phyloP scores from a whole-genome alignment of 2,888 invertebrate genomes.

The Blera fallax region DNA sequence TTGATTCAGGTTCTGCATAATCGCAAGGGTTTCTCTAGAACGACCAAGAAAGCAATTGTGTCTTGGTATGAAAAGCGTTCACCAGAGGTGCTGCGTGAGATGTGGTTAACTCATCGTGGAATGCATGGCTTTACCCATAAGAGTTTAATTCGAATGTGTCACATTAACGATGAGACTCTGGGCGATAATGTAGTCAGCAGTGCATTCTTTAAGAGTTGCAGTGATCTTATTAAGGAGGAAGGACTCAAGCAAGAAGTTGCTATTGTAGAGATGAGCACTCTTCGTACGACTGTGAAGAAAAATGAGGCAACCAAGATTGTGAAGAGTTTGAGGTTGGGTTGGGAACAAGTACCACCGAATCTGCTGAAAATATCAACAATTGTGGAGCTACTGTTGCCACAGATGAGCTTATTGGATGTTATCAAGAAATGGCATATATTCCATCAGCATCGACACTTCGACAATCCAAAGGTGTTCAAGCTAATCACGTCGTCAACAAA shows the following conservation, averaged over 20 bases:
- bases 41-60: conserved; percentile 77
- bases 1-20: conserved; percentile 74
- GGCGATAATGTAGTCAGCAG: conserved; percentile 66
- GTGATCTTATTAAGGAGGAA: conserved; percentile 67
- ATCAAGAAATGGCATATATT: conserved; percentile 75
- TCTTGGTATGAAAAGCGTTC: conserved; percentile 77
- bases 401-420: conserved; percentile 76
- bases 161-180: conserved; percentile 73
- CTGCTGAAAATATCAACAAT: conserved; percentile 73
- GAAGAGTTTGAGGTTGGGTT: conserved; percentile 73
- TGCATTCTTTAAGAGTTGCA: conserved; percentile 74
- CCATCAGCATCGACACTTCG: conserved; percentile 73
- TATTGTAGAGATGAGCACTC: conserved; percentile 74
- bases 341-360: conserved; percentile 77
- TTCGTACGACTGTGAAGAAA: conserved; percentile 75
- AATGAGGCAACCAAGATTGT: conserved; percentile 75
- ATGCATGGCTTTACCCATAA: conserved; percentile 75
- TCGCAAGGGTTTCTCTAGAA: conserved; percentile 76
- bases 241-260: neutral
- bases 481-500: conserved; percentile 72
- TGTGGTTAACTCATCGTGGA: conserved; percentile 76
- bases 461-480: conserved; percentile 70
- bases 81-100: conserved; percentile 73
- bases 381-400: conserved; percentile 75
- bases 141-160: conserved; percentile 76